Evolutionary conservation across 2,113 vertebrate genomes (phyloP).

Genomic region (Strix uralensis): DNA sequence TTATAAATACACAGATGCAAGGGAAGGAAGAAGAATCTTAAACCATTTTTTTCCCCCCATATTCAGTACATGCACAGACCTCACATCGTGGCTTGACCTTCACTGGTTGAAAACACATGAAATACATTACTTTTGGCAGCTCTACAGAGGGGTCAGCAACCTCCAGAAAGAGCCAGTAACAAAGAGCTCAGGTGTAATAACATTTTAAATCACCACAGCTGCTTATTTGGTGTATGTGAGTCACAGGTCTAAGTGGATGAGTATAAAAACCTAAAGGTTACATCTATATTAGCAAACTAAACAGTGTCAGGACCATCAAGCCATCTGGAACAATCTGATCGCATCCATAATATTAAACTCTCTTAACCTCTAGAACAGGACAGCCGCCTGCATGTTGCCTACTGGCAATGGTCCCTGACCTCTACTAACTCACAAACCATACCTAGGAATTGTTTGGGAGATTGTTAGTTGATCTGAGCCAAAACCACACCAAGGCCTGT

Average conservation of each 20-base stretch:
- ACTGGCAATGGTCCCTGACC: conserved; percentile 6
- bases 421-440: not conserved
- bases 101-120: conserved; percentile 22
- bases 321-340: conserved; percentile 47
- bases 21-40: not conserved
- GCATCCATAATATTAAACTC: conserved; percentile 12
- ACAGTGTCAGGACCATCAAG: conserved; percentile 3
- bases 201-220: conserved; percentile 64
- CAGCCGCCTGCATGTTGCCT: not conserved
- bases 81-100: conserved; percentile 7
- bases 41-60: not conserved
- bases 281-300: conserved; percentile 50
- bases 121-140: conserved; percentile 47
- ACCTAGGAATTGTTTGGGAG: conserved; percentile 6
- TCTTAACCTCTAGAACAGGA: conserved; percentile 35
- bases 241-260: conserved; percentile 13
- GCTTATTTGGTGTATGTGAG: conserved; percentile 12
- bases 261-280: conserved; percentile 45
- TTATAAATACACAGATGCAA: not conserved
- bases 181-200: conserved; percentile 64
- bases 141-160: conserved; percentile 32
- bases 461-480: not conserved
- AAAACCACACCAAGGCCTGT: not conserved
- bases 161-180: conserved; percentile 46
- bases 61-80: not conserved